Percentiles rank a stretch among this genome's conserved stretches.
Conservation (phyloP, 2,113 vertebrate genomes). For the Odontesthes bonariensis region DNA sequence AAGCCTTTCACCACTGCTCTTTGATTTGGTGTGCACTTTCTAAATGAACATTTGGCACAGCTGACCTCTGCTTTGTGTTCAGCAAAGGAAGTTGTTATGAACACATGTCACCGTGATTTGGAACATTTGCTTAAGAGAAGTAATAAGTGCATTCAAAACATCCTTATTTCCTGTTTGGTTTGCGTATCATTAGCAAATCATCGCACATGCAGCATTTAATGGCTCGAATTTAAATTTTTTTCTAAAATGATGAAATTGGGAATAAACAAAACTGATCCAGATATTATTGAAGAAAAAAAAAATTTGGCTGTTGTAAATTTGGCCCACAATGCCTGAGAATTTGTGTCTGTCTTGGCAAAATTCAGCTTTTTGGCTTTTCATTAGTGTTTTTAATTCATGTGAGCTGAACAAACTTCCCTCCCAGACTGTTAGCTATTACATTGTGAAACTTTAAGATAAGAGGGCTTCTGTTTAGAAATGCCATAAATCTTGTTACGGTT, state of each 20-base stretch:
- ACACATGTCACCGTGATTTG: background rate
- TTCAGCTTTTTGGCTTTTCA: background rate
- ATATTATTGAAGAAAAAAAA: background rate
- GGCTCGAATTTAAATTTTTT: slow-evolving; percentile 38
- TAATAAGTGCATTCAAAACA: background rate
- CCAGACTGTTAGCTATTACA: slow-evolving; percentile 39
- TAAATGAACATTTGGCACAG: slow-evolving; percentile 10
- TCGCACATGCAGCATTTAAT: background rate
- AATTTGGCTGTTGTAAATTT: slow-evolving; percentile 36
- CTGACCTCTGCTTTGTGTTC: slow-evolving; percentile 34
- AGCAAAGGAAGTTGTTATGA: background rate
- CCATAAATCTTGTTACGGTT: slow-evolving; percentile 23
- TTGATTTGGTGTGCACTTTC: slow-evolving; percentile 13
- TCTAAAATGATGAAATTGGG: slow-evolving; percentile 22
- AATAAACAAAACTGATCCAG: slow-evolving; percentile 18
- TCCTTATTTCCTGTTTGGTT: slow-evolving; percentile 5
- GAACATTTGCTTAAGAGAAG: slow-evolving; percentile 1
- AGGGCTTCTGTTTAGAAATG: background rate
- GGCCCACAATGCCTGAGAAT: slow-evolving; percentile 24
- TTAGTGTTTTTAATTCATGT: slow-evolving; percentile 9
- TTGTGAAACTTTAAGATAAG: slow-evolving; percentile 45
- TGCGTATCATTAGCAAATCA: background rate
- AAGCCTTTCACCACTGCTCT: slow-evolving; percentile 9
- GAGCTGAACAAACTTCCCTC: slow-evolving; percentile 15
- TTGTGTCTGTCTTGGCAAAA: slow-evolving; percentile 24